Conservation (phyloP, 2,797 vertebrate genomes). For the Hyperoplus lanceolatus region DNA sequence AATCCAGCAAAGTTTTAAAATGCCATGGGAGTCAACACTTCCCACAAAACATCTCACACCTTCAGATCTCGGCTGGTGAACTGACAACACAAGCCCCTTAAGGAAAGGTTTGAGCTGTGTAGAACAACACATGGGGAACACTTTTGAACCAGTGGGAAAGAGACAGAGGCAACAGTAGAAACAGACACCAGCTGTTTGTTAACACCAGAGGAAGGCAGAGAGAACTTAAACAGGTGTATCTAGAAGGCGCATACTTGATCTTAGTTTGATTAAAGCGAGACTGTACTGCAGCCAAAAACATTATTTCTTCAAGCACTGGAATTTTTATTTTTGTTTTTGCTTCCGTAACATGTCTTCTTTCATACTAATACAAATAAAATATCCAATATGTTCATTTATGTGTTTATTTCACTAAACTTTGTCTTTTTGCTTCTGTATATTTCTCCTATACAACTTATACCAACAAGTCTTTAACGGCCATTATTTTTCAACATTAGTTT, state of each 20-base stretch:
- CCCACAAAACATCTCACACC: constrained; percentile 12
- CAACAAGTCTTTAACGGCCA: too few species aligned
- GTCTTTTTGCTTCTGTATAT: too few species aligned
- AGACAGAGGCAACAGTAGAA: not conserved
- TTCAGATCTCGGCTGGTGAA: not conserved
- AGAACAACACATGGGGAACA: not conserved
- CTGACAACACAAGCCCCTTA: not conserved
- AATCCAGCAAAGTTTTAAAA: not conserved
- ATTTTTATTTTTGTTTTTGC: too few species aligned
- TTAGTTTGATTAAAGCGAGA: too few species aligned
- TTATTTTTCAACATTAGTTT: too few species aligned
- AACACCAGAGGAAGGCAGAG: not conserved
- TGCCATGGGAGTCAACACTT: not conserved
- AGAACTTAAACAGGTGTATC: not conserved
- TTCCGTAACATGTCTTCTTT: too few species aligned
- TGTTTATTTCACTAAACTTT: too few species aligned
- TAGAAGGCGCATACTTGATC: not conserved
- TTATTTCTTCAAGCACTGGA: too few species aligned
- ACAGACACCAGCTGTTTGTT: constrained; percentile 1
- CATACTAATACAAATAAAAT: too few species aligned
- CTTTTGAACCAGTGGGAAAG: not conserved
- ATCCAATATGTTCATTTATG: too few species aligned
- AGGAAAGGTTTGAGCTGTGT: not conserved
- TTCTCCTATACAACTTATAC: too few species aligned
- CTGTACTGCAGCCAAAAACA: too few species aligned